Conservation (phyloP, 2,888 invertebrate genomes). For the Hirtodrosophila duncani region DNA sequence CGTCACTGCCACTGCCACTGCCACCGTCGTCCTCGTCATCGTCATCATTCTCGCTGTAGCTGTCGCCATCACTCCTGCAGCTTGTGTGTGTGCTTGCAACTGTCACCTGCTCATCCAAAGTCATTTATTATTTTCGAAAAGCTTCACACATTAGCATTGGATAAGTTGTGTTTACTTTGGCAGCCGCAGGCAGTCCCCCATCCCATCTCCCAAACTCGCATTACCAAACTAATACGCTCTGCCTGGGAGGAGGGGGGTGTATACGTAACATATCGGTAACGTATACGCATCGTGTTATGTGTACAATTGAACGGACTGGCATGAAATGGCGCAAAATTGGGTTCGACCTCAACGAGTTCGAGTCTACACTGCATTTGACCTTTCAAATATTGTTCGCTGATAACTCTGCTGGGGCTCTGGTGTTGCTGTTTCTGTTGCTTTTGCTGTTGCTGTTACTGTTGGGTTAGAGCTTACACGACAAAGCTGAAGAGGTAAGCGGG, state of each 20-base stretch:
- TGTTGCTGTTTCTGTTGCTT: no score
- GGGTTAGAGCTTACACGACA: no score
- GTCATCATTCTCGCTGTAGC: no score
- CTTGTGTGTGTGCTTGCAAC: slow-evolving; percentile 14
- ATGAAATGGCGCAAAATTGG: background rate
- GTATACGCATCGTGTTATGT: slow-evolving; percentile 2
- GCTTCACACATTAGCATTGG: slow-evolving; percentile 26
- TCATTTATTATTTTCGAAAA: slow-evolving; percentile 30
- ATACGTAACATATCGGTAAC: background rate
- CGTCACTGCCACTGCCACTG: background rate
- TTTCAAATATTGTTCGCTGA: background rate
- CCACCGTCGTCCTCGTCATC: no score
- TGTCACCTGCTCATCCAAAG: slow-evolving; percentile 25
- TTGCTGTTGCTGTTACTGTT: no score
- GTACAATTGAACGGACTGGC: slow-evolving; percentile 3
- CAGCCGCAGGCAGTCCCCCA: background rate
- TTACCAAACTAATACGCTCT: slow-evolving; percentile 1
- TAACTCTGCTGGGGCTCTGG: background rate
- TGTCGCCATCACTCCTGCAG: background rate
- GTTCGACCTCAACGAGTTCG: no score
- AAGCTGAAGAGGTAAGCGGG: no score
- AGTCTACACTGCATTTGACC: slow-evolving; percentile 9
- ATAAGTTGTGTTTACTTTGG: slow-evolving; percentile 17
- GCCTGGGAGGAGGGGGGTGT: background rate
- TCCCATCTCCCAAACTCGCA: slow-evolving; percentile 1